Evolutionary conservation across 2,888 invertebrate species (phyloP), one percentile per base, ranked within the genome.

Genomic region (Latrodectus elegans): DNA sequence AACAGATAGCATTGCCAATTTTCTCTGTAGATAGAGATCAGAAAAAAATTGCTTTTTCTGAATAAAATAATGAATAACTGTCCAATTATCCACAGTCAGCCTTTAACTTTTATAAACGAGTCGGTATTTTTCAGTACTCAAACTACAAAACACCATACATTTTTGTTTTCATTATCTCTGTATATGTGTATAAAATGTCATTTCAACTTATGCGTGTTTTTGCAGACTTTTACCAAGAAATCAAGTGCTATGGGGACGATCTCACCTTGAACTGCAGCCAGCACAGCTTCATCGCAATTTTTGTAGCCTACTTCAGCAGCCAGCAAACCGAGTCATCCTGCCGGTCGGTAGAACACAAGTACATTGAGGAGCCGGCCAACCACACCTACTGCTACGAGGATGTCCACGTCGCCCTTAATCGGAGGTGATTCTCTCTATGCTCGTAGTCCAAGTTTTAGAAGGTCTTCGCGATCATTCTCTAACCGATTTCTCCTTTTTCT

Each of bases 301-400:
- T 84, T 78, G 80, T 76, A 71, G 88, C 88, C 70, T 76, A 79
- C n/a, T 88, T 84, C 71, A 84, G 80, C 14, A 80, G 83, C 14
- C 52, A 71, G 11, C 52, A 55, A 15, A 67, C 60, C 15, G 75
- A 74, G 64, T 26, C 26, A 22, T 60, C 71, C 83, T 15, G 76
- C 53, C 38, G 38, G 4, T 38, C 38, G 4, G 15, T 51, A 67
- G 87, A 83, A 52, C 77, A 82, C 67, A 81, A 86, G 52, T 76
- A 75, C 72, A 75, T 76, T 12, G 71, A 74, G 12, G 74, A 85
- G 15, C n/a, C n/a, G 2, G 80, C 60, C n/a, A 84, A 72, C 49
- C 38, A 76, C 70, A 68, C 72, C 65, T 15, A 72, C 10, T 87
- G 87, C 49, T 55, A 73, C 52, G 78, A 87, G 64, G 87, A 87